A percentile compares a stretch with the other conserved stretches of the same genome.
These are phyloP conservation scores for Copsychus sechellarum DNA, from an alignment of 2,113 vertebrate genomes.

Conservation along the genomic window DNA sequence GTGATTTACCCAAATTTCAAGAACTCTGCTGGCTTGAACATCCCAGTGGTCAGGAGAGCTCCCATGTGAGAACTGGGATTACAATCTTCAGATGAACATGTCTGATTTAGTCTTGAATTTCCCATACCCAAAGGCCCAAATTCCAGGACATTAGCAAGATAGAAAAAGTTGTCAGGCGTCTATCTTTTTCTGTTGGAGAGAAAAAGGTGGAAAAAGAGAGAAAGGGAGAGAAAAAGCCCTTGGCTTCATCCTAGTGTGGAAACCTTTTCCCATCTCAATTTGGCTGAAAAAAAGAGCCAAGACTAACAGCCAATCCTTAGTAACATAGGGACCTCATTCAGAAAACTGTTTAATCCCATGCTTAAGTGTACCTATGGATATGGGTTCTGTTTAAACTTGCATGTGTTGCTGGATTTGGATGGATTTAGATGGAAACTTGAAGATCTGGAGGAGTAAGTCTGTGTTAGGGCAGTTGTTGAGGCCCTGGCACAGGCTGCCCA, in stretches of 20 bases:
- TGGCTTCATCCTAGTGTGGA: background rate
- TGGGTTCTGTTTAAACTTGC: background rate
- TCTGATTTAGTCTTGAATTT: background rate
- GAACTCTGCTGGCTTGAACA: background rate
- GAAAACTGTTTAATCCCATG: constrained; percentile 11
- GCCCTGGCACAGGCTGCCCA: background rate
- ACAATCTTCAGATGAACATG: background rate
- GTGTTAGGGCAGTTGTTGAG: background rate
- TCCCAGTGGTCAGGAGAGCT: background rate
- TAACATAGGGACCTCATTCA: constrained; percentile 2
- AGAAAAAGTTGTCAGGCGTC: background rate
- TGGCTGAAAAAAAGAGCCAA: constrained; percentile 37
- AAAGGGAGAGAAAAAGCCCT: background rate
- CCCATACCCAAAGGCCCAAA: background rate
- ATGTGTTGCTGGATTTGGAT: background rate
- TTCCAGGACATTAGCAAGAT: background rate
- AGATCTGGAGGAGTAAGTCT: background rate
- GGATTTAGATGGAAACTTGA: constrained; percentile 9
- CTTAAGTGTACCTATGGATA: constrained; percentile 36
- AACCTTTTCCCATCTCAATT: constrained; percentile 43
- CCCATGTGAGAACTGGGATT: background rate
- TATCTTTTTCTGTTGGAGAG: background rate
- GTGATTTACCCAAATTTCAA: background rate
- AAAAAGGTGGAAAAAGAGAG: background rate
- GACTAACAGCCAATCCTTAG: constrained; percentile 3